phyloP scores from a whole-genome alignment of 1,140 invertebrate genomes.

The Cataglyphis hispanica region DNA sequence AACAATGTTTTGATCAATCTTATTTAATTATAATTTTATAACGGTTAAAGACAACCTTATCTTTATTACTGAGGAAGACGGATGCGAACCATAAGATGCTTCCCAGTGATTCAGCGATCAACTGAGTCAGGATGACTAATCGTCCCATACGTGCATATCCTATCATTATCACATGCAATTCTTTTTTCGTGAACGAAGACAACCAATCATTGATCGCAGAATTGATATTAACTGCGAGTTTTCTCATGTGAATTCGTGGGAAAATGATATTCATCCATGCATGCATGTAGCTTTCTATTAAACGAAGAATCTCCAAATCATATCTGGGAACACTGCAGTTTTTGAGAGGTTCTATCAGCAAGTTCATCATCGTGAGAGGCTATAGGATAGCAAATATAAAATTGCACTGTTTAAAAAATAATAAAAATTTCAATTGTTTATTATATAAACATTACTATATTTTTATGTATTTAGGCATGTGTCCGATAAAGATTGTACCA shows the following conservation, averaged over 20 bases:
- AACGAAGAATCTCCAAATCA: conserved; percentile 18
- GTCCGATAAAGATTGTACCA: too few relatives aligned
- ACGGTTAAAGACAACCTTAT: conserved; percentile 20
- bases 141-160: conserved; percentile 30
- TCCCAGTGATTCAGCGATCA: background rate
- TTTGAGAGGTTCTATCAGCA: conserved; percentile 11
- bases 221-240: conserved; percentile 27
- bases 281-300: conserved; percentile 19
- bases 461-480: too few relatives aligned
- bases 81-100: background rate
- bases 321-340: background rate
- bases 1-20: background rate
- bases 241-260: conserved; percentile 29
- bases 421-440: background rate
- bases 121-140: background rate
- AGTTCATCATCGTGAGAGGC: conserved; percentile 25
- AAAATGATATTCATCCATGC: background rate
- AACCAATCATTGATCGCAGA: conserved; percentile 43
- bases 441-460: too few relatives aligned
- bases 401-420: background rate
- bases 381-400: conserved; percentile 26
- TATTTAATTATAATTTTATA: background rate
- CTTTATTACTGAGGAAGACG: conserved; percentile 36
- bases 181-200: background rate
- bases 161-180: conserved; percentile 20